phyloP scores from a whole-genome alignment of 2,113 vertebrate species.

The Rhinichthys klamathensis region DNA sequence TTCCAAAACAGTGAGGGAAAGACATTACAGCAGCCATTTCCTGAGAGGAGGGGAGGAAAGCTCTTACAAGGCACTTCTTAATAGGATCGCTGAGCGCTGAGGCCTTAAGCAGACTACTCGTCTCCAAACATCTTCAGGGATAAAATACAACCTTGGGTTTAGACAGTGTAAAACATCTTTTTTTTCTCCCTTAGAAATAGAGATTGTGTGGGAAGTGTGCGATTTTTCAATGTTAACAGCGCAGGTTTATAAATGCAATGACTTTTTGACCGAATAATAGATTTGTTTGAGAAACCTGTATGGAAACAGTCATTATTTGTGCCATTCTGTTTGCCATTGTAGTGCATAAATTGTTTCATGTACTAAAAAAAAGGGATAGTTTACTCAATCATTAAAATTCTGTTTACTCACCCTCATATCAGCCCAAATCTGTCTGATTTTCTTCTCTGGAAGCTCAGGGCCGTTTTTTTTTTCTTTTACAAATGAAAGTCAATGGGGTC shows the following conservation, averaged over 20 bases:
- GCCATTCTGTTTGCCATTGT: neutral
- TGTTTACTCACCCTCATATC: neutral
- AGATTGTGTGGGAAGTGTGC: neutral
- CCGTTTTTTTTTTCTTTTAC: neutral
- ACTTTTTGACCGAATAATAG: neutral
- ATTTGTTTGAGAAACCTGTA: neutral
- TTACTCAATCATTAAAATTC: neutral
- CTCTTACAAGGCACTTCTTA: slow-evolving; percentile 68
- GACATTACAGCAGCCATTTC: slow-evolving; percentile 71
- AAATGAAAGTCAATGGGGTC: neutral
- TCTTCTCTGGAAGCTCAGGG: neutral
- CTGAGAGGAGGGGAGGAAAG: slow-evolving; percentile 65
- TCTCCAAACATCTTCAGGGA: slow-evolving; percentile 68
- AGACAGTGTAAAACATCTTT: slow-evolving; percentile 62
- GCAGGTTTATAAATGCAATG: neutral
- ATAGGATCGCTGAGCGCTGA: slow-evolving; percentile 63
- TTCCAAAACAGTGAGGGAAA: slow-evolving; percentile 75
- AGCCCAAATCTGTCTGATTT: neutral
- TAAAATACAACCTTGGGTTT: slow-evolving; percentile 65
- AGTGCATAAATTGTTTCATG: neutral
- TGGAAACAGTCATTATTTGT: neutral
- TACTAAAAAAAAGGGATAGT: neutral
- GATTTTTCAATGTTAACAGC: neutral
- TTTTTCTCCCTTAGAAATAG: neutral
- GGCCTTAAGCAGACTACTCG: slow-evolving; percentile 64